Conservation (phyloP, 2,888 invertebrate genomes). For the Lomographa bimaculata region DNA sequence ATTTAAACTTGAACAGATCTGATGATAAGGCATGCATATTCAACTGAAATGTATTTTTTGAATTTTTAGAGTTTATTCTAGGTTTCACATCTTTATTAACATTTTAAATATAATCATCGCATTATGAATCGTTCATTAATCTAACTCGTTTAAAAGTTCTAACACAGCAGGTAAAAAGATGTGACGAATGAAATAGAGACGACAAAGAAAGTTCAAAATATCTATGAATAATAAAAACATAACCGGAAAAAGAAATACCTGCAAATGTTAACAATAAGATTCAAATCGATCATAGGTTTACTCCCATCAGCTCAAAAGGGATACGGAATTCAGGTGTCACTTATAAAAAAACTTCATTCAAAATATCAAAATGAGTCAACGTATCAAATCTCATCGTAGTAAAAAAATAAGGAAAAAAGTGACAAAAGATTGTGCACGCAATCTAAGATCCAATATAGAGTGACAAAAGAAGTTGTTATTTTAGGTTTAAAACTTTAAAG, state of each 20-base stretch:
- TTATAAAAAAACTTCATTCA: constrained; percentile 59
- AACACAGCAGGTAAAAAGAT: no score
- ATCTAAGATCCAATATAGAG: constrained; percentile 70
- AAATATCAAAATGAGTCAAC: constrained; percentile 60
- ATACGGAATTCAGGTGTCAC: constrained; percentile 76
- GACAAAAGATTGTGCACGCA: constrained; percentile 69
- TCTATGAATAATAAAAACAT: constrained; percentile 5
- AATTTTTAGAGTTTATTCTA: no score
- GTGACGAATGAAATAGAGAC: no score
- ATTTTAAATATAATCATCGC: no score
- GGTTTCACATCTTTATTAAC: no score
- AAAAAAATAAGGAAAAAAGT: constrained; percentile 41
- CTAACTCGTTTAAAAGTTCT: no score
- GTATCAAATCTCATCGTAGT: constrained; percentile 67
- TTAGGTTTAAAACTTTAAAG: constrained; percentile 64
- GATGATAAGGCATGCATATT: no score
- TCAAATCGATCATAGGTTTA: constrained; percentile 65
- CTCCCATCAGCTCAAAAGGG: constrained; percentile 52
- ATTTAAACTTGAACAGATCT: no score
- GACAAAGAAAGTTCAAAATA: constrained; percentile 12
- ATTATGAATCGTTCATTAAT: no score
- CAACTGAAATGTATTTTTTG: no score
- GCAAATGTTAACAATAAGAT: constrained; percentile 57
- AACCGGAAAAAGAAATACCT: constrained; percentile 42
- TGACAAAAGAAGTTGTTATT: constrained; percentile 68